phyloP scores from a whole-genome alignment of 1,140 invertebrate species.

The Trachelipus rathkii region DNA sequence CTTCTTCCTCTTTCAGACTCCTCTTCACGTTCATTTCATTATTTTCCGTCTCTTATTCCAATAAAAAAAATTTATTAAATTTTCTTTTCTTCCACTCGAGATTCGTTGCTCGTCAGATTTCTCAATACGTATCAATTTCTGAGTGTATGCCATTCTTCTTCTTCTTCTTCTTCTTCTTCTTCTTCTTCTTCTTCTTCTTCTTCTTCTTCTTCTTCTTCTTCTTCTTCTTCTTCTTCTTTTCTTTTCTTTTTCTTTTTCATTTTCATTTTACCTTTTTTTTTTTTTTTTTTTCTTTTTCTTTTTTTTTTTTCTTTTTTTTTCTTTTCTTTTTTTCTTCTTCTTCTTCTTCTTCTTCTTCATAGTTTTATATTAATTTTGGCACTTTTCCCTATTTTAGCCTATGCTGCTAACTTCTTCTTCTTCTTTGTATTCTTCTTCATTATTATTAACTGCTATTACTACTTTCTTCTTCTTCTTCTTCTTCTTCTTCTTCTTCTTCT shows the following conservation, averaged over 20 bases:
- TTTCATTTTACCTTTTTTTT: no score
- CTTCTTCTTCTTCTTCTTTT: not conserved
- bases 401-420: no score
- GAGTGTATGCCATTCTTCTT: not conserved
- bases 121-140: not conserved
- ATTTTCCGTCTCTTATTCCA: no score
- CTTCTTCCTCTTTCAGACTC: no score
- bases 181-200: constrained; percentile 3
- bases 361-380: not conserved
- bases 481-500: not conserved
- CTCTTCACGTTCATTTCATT: no score
- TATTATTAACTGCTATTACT: not conserved
- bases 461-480: not conserved
- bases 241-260: no score
- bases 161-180: not conserved
- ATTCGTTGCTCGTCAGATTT: not conserved
- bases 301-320: not conserved
- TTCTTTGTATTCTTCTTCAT: not conserved
- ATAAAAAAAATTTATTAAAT: no score
- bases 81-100: not conserved
- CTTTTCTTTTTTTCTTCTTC: not conserved
- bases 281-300: not conserved
- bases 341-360: constrained; percentile 2
- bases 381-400: constrained; percentile 5
- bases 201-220: constrained; percentile 9